Evolutionary conservation across 2,888 invertebrate genomes (phyloP).

Genomic region (Polia nebulosa): DNA sequence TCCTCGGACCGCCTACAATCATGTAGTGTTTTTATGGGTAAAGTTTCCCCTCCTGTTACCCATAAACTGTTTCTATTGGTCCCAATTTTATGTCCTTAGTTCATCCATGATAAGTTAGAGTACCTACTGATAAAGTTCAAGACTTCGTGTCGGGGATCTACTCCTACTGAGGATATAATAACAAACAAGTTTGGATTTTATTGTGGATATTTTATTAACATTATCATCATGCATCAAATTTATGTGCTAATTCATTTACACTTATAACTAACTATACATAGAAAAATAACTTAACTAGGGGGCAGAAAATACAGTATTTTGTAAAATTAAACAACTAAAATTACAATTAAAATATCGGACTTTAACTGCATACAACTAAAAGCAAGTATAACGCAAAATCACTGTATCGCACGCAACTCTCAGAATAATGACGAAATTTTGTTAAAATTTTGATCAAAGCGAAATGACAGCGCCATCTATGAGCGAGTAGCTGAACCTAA

Average conservation of each 20-base stretch:
- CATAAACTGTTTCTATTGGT: too few relatives aligned
- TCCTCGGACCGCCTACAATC: too few relatives aligned
- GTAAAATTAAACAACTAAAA: slow-evolving; percentile 88
- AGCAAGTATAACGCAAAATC: slow-evolving; percentile 86
- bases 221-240: slow-evolving; percentile 91
- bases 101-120: background rate
- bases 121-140: background rate
- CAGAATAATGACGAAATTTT: slow-evolving; percentile 80
- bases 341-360: slow-evolving; percentile 88
- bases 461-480: slow-evolving; percentile 73
- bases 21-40: too few relatives aligned
- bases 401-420: slow-evolving; percentile 85
- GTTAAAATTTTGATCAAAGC: slow-evolving; percentile 66
- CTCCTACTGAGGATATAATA: slow-evolving; percentile 62
- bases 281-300: slow-evolving; percentile 90
- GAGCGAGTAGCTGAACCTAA: slow-evolving; percentile 71
- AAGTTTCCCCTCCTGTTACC: too few relatives aligned
- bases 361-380: slow-evolving; percentile 87
- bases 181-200: slow-evolving; percentile 86
- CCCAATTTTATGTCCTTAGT: too few relatives aligned
- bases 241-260: slow-evolving; percentile 91
- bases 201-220: slow-evolving; percentile 91
- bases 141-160: background rate
- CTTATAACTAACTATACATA: slow-evolving; percentile 91
- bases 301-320: slow-evolving; percentile 90